These are phyloP conservation scores for Sandelia bainsii DNA, from an alignment of 2,797 vertebrate species.

Conservation along the genomic window DNA sequence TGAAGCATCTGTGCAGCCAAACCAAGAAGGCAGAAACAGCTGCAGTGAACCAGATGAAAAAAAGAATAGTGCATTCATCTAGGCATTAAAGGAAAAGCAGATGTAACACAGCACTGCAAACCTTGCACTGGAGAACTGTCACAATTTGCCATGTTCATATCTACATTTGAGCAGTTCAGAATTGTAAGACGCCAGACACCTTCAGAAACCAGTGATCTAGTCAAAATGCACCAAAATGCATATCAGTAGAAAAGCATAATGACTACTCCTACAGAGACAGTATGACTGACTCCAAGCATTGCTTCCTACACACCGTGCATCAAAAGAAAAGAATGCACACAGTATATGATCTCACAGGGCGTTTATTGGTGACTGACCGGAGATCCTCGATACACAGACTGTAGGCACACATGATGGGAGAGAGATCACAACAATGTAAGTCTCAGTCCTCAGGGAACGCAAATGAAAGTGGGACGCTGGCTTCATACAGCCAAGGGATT, in stretches of 20 bases:
- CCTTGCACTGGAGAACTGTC: constrained; percentile 21
- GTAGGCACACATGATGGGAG: constrained; percentile 84
- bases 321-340: constrained; percentile 68
- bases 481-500: constrained; percentile 57
- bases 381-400: constrained; percentile 98
- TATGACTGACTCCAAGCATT: constrained; percentile 45
- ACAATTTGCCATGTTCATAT: constrained; percentile 30
- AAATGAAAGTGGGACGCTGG: constrained; percentile 66
- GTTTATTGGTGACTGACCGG: constrained; percentile 90
- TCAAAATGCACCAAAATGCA: constrained; percentile 62
- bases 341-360: constrained; percentile 60
- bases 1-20: constrained; percentile 34
- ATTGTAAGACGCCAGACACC: constrained; percentile 16
- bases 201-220: constrained; percentile 18
- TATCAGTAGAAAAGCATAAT: constrained; percentile 30
- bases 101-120: constrained; percentile 48
- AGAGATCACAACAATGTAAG: constrained; percentile 82
- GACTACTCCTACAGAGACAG: constrained; percentile 21
- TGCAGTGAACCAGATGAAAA: constrained; percentile 37
- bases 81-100: constrained; percentile 37
- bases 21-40: constrained; percentile 63
- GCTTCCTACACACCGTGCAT: constrained; percentile 60
- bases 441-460: constrained; percentile 62
- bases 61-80: constrained; percentile 20
- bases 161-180: constrained; percentile 24